Conservation (phyloP, 2,797 vertebrate species). For the Rhinophrynus dorsalis region DNA sequence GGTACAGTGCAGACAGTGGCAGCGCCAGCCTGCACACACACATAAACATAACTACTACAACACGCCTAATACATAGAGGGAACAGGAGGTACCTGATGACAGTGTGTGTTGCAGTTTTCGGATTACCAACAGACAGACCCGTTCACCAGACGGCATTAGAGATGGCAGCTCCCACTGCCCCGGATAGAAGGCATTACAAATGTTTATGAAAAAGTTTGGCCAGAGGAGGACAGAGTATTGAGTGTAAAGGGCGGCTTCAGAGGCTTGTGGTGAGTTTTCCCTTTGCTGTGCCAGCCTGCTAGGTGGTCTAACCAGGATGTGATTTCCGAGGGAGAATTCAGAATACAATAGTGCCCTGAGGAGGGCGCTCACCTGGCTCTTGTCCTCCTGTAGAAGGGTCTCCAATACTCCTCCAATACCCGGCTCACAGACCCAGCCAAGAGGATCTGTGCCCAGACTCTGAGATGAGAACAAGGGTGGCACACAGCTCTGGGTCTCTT, state of each 20-base stretch:
- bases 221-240: slow-evolving; percentile 4
- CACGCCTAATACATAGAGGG: background rate
- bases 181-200: background rate
- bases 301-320: too few species aligned
- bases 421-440: too few species aligned
- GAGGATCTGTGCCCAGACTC: too few species aligned
- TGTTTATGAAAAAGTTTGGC: background rate
- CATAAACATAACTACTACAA: background rate
- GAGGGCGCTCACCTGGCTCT: background rate
- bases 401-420: background rate
- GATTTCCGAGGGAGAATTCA: background rate
- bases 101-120: background rate
- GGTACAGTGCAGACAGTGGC: too few species aligned
- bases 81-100: background rate
- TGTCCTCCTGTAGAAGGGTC: background rate
- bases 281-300: too few species aligned
- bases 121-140: background rate
- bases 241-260: background rate
- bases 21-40: background rate
- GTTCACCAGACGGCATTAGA: background rate
- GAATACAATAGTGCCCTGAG: background rate
- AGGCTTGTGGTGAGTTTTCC: too few species aligned
- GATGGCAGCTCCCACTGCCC: background rate
- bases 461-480: too few species aligned
- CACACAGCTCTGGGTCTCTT: background rate